Conservation (phyloP, 2,888 invertebrate species). For the Clusia tigrina region DNA sequence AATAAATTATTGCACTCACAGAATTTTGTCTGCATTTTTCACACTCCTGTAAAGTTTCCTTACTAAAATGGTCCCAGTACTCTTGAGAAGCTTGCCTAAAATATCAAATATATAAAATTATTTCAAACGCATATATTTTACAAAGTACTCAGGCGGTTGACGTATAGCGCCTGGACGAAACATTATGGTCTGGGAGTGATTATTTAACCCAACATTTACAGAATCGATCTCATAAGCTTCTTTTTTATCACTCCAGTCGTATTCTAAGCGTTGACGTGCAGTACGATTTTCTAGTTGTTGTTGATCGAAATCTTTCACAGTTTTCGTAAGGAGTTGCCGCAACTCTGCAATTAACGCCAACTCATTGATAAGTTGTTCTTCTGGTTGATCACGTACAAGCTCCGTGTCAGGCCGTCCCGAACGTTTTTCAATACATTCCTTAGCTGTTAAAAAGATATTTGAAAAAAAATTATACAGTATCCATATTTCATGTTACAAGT, state of each 20-base stretch:
- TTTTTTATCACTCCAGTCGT: slow-evolving; percentile 91
- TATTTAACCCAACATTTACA: slow-evolving; percentile 73
- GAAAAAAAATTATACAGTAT: neutral
- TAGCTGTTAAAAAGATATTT: slow-evolving; percentile 60
- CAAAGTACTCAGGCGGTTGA: slow-evolving; percentile 74
- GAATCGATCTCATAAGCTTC: slow-evolving; percentile 81
- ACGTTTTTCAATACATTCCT: slow-evolving; percentile 77
- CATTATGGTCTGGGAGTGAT: slow-evolving; percentile 75
- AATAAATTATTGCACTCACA: too few species aligned
- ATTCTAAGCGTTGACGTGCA: slow-evolving; percentile 83
- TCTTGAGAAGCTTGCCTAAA: slow-evolving; percentile 81
- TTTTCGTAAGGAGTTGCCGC: slow-evolving; percentile 69
- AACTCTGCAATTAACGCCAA: slow-evolving; percentile 76
- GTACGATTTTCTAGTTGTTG: slow-evolving; percentile 79
- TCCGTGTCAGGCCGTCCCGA: slow-evolving; percentile 76
- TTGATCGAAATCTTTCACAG: slow-evolving; percentile 72
- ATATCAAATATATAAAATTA: slow-evolving; percentile 17
- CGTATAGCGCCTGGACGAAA: slow-evolving; percentile 83
- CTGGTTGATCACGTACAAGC: slow-evolving; percentile 77
- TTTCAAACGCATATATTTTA: neutral
- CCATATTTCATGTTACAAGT: too few species aligned
- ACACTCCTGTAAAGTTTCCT: slow-evolving; percentile 77
- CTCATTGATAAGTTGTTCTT: slow-evolving; percentile 81
- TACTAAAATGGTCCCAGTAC: slow-evolving; percentile 85
- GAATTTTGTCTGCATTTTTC: slow-evolving; percentile 82